Conservation (phyloP, 2,113 vertebrate species). For the Pachyramphus minor region DNA sequence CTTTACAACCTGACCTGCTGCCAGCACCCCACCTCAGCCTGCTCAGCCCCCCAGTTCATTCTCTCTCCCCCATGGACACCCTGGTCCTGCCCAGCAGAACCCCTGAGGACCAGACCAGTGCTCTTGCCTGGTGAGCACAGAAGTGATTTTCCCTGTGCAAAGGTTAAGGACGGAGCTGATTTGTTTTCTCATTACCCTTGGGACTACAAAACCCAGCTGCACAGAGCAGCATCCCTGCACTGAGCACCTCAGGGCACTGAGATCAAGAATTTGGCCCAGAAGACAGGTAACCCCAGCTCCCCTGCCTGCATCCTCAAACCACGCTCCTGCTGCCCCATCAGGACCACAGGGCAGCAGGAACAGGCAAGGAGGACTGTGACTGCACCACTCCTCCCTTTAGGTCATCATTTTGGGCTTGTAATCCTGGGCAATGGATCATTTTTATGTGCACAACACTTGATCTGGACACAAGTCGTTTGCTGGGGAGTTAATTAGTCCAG, state of each 20-base stretch:
- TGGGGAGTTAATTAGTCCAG: neutral
- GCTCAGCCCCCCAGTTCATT: neutral
- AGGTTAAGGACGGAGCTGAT: neutral
- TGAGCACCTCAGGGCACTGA: fast-evolving
- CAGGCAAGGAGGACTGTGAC: neutral
- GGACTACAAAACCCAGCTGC: neutral
- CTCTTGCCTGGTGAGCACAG: neutral
- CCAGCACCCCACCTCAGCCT: neutral
- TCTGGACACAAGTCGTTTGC: neutral
- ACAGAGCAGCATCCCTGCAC: neutral
- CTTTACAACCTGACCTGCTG: neutral
- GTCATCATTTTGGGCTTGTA: neutral
- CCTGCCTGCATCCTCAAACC: neutral
- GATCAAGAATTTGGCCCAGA: neutral
- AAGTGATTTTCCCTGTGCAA: neutral
- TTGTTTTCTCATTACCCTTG: neutral
- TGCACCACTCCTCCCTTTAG: neutral
- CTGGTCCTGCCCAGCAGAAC: neutral
- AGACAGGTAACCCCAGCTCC: neutral
- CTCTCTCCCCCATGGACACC: fast-evolving
- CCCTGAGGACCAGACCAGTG: neutral
- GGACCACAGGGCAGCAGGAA: neutral
- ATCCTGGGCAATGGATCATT: neutral
- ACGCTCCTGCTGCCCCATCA: neutral
- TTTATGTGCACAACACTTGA: neutral